A percentile compares a stretch with the other conserved stretches of the same genome.
Evolutionary conservation across 2,888 invertebrate genomes (phyloP).

Genomic region (Iselma pallidipennis): DNA sequence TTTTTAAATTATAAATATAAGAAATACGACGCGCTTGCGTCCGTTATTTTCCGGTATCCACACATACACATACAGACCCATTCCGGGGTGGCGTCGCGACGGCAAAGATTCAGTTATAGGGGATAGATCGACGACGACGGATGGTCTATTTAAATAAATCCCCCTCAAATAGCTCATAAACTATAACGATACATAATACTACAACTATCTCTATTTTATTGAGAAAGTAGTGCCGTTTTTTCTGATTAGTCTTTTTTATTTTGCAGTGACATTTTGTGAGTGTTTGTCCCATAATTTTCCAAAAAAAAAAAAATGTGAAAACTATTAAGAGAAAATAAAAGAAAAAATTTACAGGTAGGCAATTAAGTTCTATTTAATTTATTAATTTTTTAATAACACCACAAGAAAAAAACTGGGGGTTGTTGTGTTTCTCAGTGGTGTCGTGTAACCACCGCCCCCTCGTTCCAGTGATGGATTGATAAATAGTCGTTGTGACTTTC

Average conservation of each 20-base stretch:
- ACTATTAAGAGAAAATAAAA: neutral
- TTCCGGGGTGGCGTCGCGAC: constrained; percentile 24
- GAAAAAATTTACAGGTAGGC: neutral
- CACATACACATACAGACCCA: neutral
- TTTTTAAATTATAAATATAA: neutral
- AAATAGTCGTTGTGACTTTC: constrained; percentile 7
- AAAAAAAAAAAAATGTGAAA: neutral
- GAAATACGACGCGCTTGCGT: constrained; percentile 18
- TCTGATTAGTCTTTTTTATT: too few species aligned
- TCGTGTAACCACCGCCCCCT: neutral
- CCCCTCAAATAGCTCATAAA: neutral
- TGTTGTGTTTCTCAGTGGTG: neutral
- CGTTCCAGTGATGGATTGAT: constrained; percentile 1
- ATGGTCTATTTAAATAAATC: neutral
- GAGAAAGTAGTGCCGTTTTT: neutral
- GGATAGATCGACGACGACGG: constrained; percentile 12
- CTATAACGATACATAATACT: neutral
- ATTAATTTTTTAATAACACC: neutral
- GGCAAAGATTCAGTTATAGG: constrained; percentile 19
- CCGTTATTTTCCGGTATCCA: constrained; percentile 11
- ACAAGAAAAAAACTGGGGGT: neutral
- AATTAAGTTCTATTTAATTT: neutral
- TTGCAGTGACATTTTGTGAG: too few species aligned
- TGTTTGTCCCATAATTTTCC: neutral
- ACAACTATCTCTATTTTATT: neutral